Base-by-base conservation (phyloP, 2,888 invertebrate genomes). In the Sialis fuliginosa region DNA sequence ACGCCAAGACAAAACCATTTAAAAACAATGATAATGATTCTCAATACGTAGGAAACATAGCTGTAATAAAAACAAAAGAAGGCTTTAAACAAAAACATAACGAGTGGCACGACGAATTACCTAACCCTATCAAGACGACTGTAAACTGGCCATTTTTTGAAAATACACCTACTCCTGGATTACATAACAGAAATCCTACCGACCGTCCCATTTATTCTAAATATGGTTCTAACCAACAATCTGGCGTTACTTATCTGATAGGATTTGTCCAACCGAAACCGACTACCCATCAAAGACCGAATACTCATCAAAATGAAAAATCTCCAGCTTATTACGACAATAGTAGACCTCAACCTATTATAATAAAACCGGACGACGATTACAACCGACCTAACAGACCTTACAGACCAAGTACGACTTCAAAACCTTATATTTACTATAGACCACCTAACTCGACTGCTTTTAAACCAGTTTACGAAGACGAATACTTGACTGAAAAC, bases 41-140 rank as follows among this genome's bases (percentile, higher is more conserved):
- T 42, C 32, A 31, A 10, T n/a, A 37, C 47, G 6, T 33, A 35
- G 9, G 34, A 33, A 47, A 34, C 37, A 13, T 31, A 22, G 13
- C 22, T n/a, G 5, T 7, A 22, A n/a, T 31, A 8, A 34, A 47
- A 41, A 37, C 12, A 8, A 42, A 42, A 33, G 42, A 47, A n/a
- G n/a, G n/a, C n/a, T n/a, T n/a, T n/a, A 32, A 30, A n/a, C 33
- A 34, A 12, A 42, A 39, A 35, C 33, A 12, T 7, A 12, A 33
- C 1, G 35, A 34, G 10, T 47, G 47, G 47, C 42, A 47, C 12
- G 47, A 47, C 34, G 42, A 42, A 31, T 22, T 42, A 34, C 42
- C 47, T 22, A 40, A 39, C 8, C 35, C 42, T 4, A 37, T 35
- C 9, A 42, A 42, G 9, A 33, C 35, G 13, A 31, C 35, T 34